Evolutionary conservation across 2,113 vertebrate species (phyloP), one percentile per base, ranked within the genome.

Genomic region (Myrmophylax atrothorax): DNA sequence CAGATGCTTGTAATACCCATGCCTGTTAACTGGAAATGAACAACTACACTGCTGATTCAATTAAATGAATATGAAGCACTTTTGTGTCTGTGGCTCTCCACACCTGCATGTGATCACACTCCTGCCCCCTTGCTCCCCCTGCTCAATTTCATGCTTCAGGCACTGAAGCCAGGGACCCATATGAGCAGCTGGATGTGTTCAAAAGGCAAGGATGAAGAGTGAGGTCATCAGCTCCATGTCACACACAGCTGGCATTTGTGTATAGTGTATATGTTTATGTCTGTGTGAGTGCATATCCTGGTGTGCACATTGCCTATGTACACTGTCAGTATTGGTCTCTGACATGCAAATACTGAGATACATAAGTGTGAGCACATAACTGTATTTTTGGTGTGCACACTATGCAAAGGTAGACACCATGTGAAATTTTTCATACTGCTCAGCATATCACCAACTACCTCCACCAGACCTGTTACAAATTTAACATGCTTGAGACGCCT

Each of bases 61-160:
- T 95, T 93, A 94, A 96, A 97, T 67, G 10, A 95, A 49, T 40
- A 91, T 58, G 66, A 97, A 96, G 62, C 68, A 60, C 37, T 75
- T 89, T 60, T 84, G 84, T 88, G 67, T 94, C 79, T 37, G 47
- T 38, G 68, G 94, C 31, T 94, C 42, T 78, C 44, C 37, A 56
- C 11, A 69, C 16, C 72, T 74, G 35, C 33, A 44, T 28, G 25
- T 59, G 62, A 93, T 33, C 29, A 29, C 46, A 56, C 28, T 64
- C 46, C 29, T 52, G 24, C 5, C 46, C 50, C 7, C 12, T 35
- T 40, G 29, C 20, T 91, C 25, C n/a, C 23, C 17, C 33, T 37
- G 25, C 44, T 81, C 0, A 0, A 18, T 87, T 76, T 90, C 49
- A 44, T 7, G 14, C 37, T 80, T 18, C 67, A 70, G 28, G 22